These are phyloP conservation scores for Hemibates koningsi DNA, from an alignment of 2,113 vertebrate genomes.

Conservation along the genomic window DNA sequence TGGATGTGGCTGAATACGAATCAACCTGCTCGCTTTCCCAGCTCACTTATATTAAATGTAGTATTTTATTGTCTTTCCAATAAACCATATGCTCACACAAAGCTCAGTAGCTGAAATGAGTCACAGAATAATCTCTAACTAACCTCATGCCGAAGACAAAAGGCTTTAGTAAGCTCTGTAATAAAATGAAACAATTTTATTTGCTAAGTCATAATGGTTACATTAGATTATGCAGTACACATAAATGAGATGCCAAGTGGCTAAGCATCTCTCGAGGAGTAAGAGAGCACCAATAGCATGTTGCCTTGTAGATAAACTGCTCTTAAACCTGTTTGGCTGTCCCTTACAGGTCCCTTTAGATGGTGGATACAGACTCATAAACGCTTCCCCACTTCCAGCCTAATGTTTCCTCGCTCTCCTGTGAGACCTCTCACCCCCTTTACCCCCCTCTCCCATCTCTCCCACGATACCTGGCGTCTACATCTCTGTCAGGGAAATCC, in stretches of 20 bases:
- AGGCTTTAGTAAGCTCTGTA: background rate
- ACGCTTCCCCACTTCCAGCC: slow-evolving; percentile 11
- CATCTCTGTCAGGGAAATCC: slow-evolving; percentile 51
- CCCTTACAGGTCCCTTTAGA: background rate
- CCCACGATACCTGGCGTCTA: slow-evolving; percentile 51
- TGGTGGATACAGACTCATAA: background rate
- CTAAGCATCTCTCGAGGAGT: background rate
- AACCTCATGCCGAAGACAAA: background rate
- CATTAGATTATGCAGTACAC: background rate
- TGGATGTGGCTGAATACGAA: slow-evolving; percentile 24
- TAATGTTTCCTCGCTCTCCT: slow-evolving; percentile 27
- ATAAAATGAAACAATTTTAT: slow-evolving; percentile 33
- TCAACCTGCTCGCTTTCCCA: background rate
- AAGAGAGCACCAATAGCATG: background rate
- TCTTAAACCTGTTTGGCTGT: slow-evolving; percentile 20
- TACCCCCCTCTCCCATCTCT: background rate
- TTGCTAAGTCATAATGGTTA: background rate
- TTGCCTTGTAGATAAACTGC: slow-evolving; percentile 28
- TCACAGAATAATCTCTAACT: background rate
- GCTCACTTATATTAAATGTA: background rate
- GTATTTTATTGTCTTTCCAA: slow-evolving; percentile 2
- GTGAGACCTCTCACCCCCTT: background rate
- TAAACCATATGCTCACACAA: slow-evolving; percentile 21
- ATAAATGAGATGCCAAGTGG: background rate
- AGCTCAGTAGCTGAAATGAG: background rate